Evolutionary conservation across 2,888 invertebrate genomes (phyloP), one percentile per base, ranked within the genome.

Genomic region (Drosophila mimetica): DNA sequence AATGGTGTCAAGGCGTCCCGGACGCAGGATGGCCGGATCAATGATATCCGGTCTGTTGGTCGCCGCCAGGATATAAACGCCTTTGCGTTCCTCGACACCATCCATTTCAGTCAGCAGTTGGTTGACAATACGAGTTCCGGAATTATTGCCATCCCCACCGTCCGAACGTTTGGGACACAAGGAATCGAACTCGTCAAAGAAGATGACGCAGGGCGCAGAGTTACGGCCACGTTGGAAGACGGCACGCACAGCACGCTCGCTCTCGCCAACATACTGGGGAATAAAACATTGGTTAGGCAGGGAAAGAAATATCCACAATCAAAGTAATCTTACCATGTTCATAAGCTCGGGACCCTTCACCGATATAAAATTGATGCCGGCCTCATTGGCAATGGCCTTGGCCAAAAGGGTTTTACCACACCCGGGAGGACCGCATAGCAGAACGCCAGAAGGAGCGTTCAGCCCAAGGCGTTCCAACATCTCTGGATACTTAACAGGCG

Each of bases 101-200:
- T 99, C 99, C 99, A 99, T 98, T 93, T 99, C 99, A 0, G 99
- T 99, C 50, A 99, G 92, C 91, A 99, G 93, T 92, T 99, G 99
- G 91, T 99, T 99, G 0, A 99, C 99, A 13, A 99, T 97, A 30
- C 99, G 94, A 87, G 94, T 94, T 0, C 96, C 95, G 0, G 96
- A 94, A 2, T 96, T 95, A 81, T 95, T 94, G 92, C 91, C 95
- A 82, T 93, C 95, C 67, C 94, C 94, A 9, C 86, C 86, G 41
- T 96, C 95, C 6, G 96, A 95, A 88, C 99, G 93, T 83, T 96
- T 95, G 0, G 99, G 98, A 90, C 98, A 99, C 30, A 99, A 91
- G 0, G 99, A 97, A 91, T 99, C 99, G 74, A 99, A 94, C 92
- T 99, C 99, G 90, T 99, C 99, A 90, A 99, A 99, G 92, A 99